Base-by-base conservation (phyloP, 2,797 vertebrate species). In the Eremophila alpestris region DNA sequence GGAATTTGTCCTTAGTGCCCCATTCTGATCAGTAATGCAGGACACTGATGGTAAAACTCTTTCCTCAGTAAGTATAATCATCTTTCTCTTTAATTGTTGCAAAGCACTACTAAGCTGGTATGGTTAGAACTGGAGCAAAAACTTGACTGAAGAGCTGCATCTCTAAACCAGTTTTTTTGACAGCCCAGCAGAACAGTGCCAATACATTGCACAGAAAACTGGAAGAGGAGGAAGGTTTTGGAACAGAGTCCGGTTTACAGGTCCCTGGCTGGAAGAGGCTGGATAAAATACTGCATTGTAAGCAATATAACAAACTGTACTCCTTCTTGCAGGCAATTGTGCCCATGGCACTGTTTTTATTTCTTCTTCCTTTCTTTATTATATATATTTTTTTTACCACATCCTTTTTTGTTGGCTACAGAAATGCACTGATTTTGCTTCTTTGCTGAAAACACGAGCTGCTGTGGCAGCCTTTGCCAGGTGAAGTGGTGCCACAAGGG, bases 251-350 rank as follows among this genome's bases (percentile, higher is more conserved):
- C 97, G 89, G 97, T 98, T 98, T 98, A 98, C 98, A 97, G 98
- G 98, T 98, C 98, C 98, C 96, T 98, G 97, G 97, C 98, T 97
- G 98, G 98, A 98, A 98, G 98, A 98, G 98, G 98, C 98, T 98
- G 98, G 98, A 98, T 98, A 97, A 98, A 98, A 98, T 98, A 98
- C 98, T 98, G 97, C 98, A 98, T 98, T 98, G 98, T 98, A 98
- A 98, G 98, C 98, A 98, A 98, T 97, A 98, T 97, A 97, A 98
- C 98, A 98, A 98, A 98, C 98, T 98, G 98, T 98, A 98, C 97
- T 98, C 96, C 93, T 97, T 97, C 97, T 98, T 97, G 97, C 97
- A 98, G 98, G 97, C 98, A 65, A 93, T 81, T 62, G 97, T 97
- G 97, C 98, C 97, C n/a, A 73, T 17, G 96, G 97, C 98, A 97